Evolutionary conservation across 2,888 invertebrate species (phyloP).

Genomic region (Noctua fimbriata): DNA sequence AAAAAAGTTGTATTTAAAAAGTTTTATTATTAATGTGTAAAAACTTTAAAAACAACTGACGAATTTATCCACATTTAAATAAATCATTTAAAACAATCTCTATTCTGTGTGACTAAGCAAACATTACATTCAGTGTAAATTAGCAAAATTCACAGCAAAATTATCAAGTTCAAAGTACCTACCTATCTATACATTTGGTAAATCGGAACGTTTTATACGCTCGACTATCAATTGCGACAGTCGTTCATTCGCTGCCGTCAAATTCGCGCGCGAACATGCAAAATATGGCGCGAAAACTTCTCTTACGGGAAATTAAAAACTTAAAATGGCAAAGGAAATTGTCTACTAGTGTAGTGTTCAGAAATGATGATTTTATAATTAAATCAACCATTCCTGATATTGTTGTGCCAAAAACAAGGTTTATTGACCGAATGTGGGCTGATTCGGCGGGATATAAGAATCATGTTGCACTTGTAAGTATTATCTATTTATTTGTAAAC

Average conservation of each 20-base stretch:
- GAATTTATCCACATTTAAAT: slow-evolving; percentile 1
- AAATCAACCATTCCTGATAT: slow-evolving; percentile 81
- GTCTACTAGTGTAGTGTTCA: slow-evolving; percentile 74
- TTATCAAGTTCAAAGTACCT: slow-evolving; percentile 65
- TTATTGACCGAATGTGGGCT: slow-evolving; percentile 82
- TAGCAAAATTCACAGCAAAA: slow-evolving; percentile 52
- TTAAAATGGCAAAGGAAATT: slow-evolving; percentile 80
- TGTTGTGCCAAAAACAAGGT: slow-evolving; percentile 77
- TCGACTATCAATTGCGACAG: slow-evolving; percentile 67
- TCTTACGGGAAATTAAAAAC: slow-evolving; percentile 81
- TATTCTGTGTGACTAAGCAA: neutral
- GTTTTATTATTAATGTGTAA: neutral
- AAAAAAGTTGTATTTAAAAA: neutral
- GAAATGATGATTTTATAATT: slow-evolving; percentile 79
- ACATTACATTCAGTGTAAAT: slow-evolving; percentile 29
- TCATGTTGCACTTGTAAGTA: slow-evolving; percentile 84
- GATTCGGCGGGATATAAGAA: slow-evolving; percentile 78
- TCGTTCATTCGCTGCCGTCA: slow-evolving; percentile 65
- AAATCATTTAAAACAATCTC: neutral
- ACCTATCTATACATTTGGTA: neutral
- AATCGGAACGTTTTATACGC: slow-evolving; percentile 19
- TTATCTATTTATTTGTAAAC: neutral
- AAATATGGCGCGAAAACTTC: slow-evolving; percentile 81
- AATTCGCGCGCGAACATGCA: slow-evolving; percentile 76
- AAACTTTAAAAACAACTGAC: neutral